Evolutionary conservation across 2,888 invertebrate genomes (phyloP), one percentile per base, ranked within the genome.

Genomic region (Magallana nippona): DNA sequence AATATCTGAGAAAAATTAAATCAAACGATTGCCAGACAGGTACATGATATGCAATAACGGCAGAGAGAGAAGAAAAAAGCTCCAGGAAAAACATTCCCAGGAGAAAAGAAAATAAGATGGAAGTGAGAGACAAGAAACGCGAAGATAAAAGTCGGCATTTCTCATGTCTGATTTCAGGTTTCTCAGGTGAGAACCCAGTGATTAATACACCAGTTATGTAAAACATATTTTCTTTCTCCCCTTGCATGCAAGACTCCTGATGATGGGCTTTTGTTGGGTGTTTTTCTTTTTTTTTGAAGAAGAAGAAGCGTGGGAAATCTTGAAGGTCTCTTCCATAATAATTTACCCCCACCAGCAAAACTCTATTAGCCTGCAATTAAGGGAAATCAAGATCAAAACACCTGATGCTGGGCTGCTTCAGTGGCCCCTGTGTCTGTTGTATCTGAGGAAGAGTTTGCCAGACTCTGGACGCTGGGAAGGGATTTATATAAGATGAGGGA

Each of bases 171-270:
- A 19, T 15, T 71, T 71, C 71, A 27, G 27, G 32, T 71, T 71
- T 71, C 71, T 55, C 79, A 79, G 79, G 79, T 79, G 82, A 60
- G 82, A 82, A 27, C 5, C 55, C 22, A 10, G 63, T 82, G 82
- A 82, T 82, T 82, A 82, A 82, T 82, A 82, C 55, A 55, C 60
- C 55, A 71, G 82, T 71, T 82, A 82, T 82, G 82, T 82, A 82
- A 82, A 82, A 82, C 79, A 79, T 79, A 79, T 79, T 79, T 79
- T 57, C 27, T 44, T 44, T 56, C 79, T 79, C 57, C 58, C 3
- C 56, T 56, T 57, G 17, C 57, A 56, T 71, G 71, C 13, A 22
- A 27, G 71, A 22, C 44, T 44, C 44, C 44, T 44, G 44, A 44
- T 44, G 44, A 44, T 44, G 44, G 44, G 44, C 44, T 44, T 44